Conservation (phyloP, 2,888 invertebrate genomes). For the Caenorhabditis afra region DNA sequence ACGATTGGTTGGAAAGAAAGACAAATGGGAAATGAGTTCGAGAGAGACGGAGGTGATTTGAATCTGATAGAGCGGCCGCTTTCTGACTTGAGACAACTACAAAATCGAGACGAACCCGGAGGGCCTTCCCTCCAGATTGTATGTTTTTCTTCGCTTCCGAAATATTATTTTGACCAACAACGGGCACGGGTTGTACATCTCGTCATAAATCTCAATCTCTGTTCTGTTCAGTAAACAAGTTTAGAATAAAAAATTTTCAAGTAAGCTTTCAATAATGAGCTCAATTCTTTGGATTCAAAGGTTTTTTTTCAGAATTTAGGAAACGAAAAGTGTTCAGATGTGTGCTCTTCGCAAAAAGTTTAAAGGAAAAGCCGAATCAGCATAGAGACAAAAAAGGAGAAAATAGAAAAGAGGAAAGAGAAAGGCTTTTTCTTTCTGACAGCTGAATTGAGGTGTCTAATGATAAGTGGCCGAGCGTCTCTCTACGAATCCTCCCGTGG, state of each 20-base stretch:
- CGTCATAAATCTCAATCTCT: constrained; percentile 10
- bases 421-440: neutral
- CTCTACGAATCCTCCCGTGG: constrained; percentile 31
- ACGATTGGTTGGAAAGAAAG: constrained; percentile 44
- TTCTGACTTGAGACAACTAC: constrained; percentile 2
- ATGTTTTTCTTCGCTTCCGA: constrained; percentile 9
- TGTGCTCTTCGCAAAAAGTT: no score
- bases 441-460: constrained; percentile 41
- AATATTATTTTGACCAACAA: constrained; percentile 45
- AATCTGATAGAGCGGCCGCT: constrained; percentile 8
- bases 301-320: neutral
- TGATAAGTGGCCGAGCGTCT: constrained; percentile 44
- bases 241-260: constrained; percentile 24
- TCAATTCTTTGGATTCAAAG: neutral
- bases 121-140: no score
- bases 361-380: no score
- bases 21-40: constrained; percentile 53
- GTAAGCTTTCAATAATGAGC: constrained; percentile 1
- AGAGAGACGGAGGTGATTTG: constrained; percentile 15
- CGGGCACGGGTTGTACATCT: constrained; percentile 15
- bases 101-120: neutral
- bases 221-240: constrained; percentile 40
- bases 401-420: constrained; percentile 6
- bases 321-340: no score
- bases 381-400: no score